These are phyloP conservation scores for Eucriotettix oculatus DNA, from an alignment of 2,888 invertebrate genomes.

Conservation along the genomic window DNA sequence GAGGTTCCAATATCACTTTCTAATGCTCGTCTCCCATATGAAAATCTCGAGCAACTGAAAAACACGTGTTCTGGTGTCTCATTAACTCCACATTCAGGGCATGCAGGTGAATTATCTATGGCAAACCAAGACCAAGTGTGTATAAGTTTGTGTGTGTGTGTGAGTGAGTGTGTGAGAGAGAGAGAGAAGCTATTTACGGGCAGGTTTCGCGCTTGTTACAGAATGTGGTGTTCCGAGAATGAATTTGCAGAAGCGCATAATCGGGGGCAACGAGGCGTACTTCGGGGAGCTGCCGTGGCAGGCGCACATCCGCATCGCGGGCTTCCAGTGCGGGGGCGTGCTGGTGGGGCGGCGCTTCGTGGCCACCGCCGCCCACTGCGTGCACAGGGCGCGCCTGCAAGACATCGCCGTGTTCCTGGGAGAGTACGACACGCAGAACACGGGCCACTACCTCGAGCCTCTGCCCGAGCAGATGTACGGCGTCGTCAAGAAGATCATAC, in stretches of 20 bases:
- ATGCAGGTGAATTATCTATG: too few relatives aligned
- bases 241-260: conserved; percentile 49
- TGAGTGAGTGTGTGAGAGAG: background rate
- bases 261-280: conserved; percentile 61
- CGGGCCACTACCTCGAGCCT: conserved; percentile 41
- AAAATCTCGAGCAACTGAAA: too few relatives aligned
- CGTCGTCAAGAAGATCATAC: conserved; percentile 56
- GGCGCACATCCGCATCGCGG: conserved; percentile 64
- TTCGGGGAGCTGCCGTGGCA: conserved; percentile 76
- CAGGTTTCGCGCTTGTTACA: conserved; percentile 8
- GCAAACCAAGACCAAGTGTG: too few relatives aligned
- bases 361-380: conserved; percentile 71
- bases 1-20: too few relatives aligned
- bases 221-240: conserved; percentile 54
- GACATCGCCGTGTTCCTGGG: conserved; percentile 66
- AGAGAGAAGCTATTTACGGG: background rate
- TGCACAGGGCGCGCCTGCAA: conserved; percentile 48
- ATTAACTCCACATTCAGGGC: too few relatives aligned
- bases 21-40: too few relatives aligned
- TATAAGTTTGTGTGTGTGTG: too few relatives aligned
- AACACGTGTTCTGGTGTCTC: too few relatives aligned
- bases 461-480: conserved; percentile 48
- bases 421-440: conserved; percentile 60
- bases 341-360: conserved; percentile 54
- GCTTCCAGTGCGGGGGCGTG: conserved; percentile 72